Base-by-base conservation (phyloP, 2,113 vertebrate genomes). In the Strigops habroptila region DNA sequence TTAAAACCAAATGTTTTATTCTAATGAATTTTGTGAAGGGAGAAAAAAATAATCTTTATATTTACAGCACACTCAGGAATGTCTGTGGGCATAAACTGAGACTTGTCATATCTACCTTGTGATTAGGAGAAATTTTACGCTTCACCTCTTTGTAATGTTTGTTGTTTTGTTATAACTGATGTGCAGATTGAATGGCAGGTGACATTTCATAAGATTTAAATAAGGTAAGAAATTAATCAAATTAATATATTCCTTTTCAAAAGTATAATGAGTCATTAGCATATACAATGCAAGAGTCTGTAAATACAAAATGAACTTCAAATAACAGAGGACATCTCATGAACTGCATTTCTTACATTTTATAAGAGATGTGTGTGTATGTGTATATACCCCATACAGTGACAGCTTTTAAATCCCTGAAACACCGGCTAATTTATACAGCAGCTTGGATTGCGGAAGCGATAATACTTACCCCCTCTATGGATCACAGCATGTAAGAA, bases 171-270 rank as follows among this genome's bases (percentile, higher is more conserved):
- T 97, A 46, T 62, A 97, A 88, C 63, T 95, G 84, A 46, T 67
- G 14, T 93, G 89, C 71, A 96, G 96, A 96, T 93, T 98, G 98
- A 98, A 97, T 98, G 98, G 90, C 98, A 98, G 97, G 93, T 98
- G 97, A 97, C 97, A 98, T 98, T 98, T 97, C 49, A 33, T 82
- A 95, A 96, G 94, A 97, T 95, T 97, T 96, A 98, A 98, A 97
- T 97, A 95, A 92, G 82, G 91, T 90, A 96, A 97, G 93, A 97
- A 97, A 97, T 95, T 97, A 98, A 96, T 96, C 95, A 97, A 98
- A 98, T 98, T 97, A 97, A 97, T 97, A 97, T 95, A 98, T 78
- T 93, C 95, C 74, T 96, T 97, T 97, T 97, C 88, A 83, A 92
- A 97, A 95, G 53, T 85, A 97, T 97, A 97, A 97, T 95, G 81